These are phyloP conservation scores for Castor canadensis DNA, from an alignment of 2,113 vertebrate genomes.

Conservation along the genomic window DNA sequence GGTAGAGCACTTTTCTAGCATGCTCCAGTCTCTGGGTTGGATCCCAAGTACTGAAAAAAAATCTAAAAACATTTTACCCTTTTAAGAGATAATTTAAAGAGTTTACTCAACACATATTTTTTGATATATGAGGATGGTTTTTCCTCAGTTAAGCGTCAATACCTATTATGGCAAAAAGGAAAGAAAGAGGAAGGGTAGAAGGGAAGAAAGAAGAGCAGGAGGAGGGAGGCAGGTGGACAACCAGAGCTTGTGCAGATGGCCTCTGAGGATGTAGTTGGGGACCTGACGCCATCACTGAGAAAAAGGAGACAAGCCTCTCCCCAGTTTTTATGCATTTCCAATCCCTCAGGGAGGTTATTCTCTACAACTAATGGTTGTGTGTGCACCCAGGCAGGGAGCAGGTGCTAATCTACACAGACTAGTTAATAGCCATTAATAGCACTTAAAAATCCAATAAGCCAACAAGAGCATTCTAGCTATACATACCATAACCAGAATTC, in stretches of 20 bases:
- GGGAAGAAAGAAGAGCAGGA: not conserved
- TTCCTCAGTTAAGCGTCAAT: not conserved
- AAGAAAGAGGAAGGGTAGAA: not conserved
- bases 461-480: not conserved
- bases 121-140: slow-evolving; percentile 12
- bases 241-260: not conserved
- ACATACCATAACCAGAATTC: not conserved
- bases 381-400: slow-evolving; percentile 27
- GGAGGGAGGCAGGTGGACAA: not conserved
- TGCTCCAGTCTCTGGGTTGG: too few species aligned
- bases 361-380: slow-evolving; percentile 2
- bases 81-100: not conserved
- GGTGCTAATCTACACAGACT: slow-evolving; percentile 50
- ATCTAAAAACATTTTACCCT: not conserved
- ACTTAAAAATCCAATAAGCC: slow-evolving; percentile 58
- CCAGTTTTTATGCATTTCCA: not conserved
- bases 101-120: not conserved
- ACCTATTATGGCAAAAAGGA: not conserved
- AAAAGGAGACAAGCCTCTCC: slow-evolving; percentile 2
- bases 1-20: too few species aligned
- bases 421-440: slow-evolving; percentile 66
- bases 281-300: not conserved
- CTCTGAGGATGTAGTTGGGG: not conserved
- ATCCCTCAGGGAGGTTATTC: not conserved
- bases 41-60: too few species aligned